These are phyloP conservation scores for Chrosomus eos DNA, from an alignment of 2,797 vertebrate genomes.

Conservation along the genomic window DNA sequence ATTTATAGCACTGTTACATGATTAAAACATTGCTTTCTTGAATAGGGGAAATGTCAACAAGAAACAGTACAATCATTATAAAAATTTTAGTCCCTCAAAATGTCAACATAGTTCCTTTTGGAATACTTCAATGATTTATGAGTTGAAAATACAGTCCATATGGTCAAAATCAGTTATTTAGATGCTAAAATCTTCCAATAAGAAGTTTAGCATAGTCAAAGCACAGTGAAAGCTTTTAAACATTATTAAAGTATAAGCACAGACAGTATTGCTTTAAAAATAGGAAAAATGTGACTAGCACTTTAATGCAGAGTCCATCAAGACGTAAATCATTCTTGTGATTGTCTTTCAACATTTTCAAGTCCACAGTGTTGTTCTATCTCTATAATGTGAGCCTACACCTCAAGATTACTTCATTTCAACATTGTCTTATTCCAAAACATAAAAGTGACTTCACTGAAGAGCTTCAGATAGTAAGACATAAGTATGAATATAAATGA, in stretches of 20 bases:
- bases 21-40: conserved; percentile 47
- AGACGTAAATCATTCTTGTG: conserved; percentile 16
- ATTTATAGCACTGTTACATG: conserved; percentile 62
- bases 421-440: background rate
- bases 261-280: conserved; percentile 36
- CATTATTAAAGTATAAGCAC: conserved; percentile 21
- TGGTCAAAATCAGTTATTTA: conserved; percentile 23
- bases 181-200: conserved; percentile 26
- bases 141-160: conserved; percentile 26
- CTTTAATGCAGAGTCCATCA: conserved; percentile 31
- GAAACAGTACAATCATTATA: conserved; percentile 25
- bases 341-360: conserved; percentile 44
- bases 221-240: conserved; percentile 19
- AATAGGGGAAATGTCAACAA: background rate
- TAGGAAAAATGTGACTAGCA: background rate
- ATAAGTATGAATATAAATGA: conserved; percentile 15
- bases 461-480: conserved; percentile 29
- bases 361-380: conserved; percentile 16
- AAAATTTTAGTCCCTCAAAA: conserved; percentile 10
- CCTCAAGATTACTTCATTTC: background rate
- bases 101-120: conserved; percentile 2
- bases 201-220: conserved; percentile 18
- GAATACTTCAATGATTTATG: conserved; percentile 8
- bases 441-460: conserved; percentile 4
- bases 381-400: background rate